These are phyloP conservation scores for Synanthedon andrenaeformis DNA, from an alignment of 2,888 invertebrate genomes.

Conservation along the genomic window DNA sequence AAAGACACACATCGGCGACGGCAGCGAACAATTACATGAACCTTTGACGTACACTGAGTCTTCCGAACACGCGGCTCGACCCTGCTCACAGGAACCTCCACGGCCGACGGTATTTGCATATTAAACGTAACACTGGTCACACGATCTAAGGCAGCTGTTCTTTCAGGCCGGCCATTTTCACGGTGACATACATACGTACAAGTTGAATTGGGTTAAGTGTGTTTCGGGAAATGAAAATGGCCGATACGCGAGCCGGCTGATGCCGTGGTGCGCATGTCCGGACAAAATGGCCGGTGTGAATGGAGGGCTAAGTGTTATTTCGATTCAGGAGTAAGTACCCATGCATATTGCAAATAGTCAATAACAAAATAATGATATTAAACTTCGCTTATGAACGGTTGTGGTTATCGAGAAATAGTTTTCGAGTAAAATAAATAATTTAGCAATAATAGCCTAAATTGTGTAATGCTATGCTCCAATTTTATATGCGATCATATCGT, in stretches of 20 bases:
- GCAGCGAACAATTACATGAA: slow-evolving; percentile 8
- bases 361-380: slow-evolving; percentile 64
- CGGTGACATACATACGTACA: slow-evolving; percentile 9
- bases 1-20: slow-evolving; percentile 8
- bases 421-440: slow-evolving; percentile 61
- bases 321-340: slow-evolving; percentile 19
- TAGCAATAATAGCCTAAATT: slow-evolving; percentile 66
- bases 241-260: slow-evolving; percentile 21
- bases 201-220: slow-evolving; percentile 54
- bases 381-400: slow-evolving; percentile 71
- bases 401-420: slow-evolving; percentile 69
- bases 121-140: slow-evolving; percentile 18
- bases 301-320: slow-evolving; percentile 36
- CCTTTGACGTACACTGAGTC: slow-evolving; percentile 21
- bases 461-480: slow-evolving; percentile 49
- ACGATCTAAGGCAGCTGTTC: slow-evolving; percentile 39
- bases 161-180: slow-evolving; percentile 36
- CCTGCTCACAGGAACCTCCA: slow-evolving; percentile 2
- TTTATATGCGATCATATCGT: slow-evolving; percentile 61
- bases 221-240: slow-evolving; percentile 59
- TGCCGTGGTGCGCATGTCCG: slow-evolving; percentile 43
- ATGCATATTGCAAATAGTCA: slow-evolving; percentile 63
- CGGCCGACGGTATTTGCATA: slow-evolving; percentile 33
- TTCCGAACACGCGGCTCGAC: slow-evolving; percentile 18
- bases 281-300: slow-evolving; percentile 42